phyloP scores from a whole-genome alignment of 2,113 vertebrate genomes.

The Caranx melampygus region DNA sequence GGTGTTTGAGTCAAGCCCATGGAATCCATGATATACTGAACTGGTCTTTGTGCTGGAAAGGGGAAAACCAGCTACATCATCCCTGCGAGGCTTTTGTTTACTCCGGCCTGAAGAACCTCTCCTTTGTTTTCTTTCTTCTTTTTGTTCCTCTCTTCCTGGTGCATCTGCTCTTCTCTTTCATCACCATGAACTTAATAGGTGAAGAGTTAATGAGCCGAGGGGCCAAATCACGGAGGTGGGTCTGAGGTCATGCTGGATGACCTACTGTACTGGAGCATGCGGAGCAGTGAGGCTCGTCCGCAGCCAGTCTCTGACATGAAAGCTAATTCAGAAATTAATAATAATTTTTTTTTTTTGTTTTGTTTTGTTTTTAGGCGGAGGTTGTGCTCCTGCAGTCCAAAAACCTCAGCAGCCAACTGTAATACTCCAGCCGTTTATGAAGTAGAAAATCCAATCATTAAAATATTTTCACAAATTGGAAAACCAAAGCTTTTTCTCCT shows the following conservation, averaged over 20 bases:
- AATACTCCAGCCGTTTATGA: conserved; percentile 26
- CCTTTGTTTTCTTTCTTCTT: conserved; percentile 57
- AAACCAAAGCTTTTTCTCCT: not conserved
- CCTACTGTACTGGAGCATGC: conserved; percentile 7
- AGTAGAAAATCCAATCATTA: conserved; percentile 46
- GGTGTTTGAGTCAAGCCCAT: conserved; percentile 69
- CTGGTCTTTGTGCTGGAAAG: conserved; percentile 72
- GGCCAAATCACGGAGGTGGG: conserved; percentile 28
- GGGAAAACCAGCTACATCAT: conserved; percentile 82
- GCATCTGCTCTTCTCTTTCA: conserved; percentile 41
- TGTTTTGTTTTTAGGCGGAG: conserved; percentile 35
- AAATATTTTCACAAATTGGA: conserved; percentile 14
- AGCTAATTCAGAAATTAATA: conserved; percentile 22
- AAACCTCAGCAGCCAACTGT: not conserved
- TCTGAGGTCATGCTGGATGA: conserved; percentile 39
- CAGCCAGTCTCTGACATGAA: not conserved
- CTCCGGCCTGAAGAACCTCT: conserved; percentile 45
- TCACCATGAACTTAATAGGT: conserved; percentile 55
- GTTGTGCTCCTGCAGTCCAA: not conserved
- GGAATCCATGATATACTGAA: conserved; percentile 80
- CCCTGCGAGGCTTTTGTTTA: conserved; percentile 65
- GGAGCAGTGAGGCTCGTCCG: conserved; percentile 19
- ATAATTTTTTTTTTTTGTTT: not conserved
- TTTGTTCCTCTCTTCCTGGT: conserved; percentile 1
- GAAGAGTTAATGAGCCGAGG: conserved; percentile 25